phyloP scores from a whole-genome alignment of 2,797 vertebrate species.

The Tragopan temminckii region DNA sequence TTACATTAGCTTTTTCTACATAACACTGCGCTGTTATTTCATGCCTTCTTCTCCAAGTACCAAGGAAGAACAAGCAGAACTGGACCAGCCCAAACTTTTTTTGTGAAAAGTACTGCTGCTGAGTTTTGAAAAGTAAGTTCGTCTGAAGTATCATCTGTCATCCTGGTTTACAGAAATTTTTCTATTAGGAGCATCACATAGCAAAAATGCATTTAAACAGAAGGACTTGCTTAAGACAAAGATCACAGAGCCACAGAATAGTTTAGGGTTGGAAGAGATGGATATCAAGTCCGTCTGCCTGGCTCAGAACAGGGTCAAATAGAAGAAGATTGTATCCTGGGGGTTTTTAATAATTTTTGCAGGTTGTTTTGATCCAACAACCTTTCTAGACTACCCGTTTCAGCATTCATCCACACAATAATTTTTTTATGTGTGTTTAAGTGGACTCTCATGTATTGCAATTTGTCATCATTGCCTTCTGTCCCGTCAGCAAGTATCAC shows the following conservation, averaged over 20 bases:
- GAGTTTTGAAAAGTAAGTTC: neutral
- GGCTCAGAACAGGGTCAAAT: neutral
- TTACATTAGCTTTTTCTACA: neutral
- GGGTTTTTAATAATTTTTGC: neutral
- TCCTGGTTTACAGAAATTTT: neutral
- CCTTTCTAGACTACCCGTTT: neutral
- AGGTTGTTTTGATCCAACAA: neutral
- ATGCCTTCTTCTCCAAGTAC: neutral
- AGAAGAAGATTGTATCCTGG: neutral
- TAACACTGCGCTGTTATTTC: neutral
- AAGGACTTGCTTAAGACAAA: neutral
- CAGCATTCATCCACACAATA: neutral
- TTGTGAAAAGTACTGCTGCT: neutral
- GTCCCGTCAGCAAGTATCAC: neutral
- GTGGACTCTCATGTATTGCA: neutral
- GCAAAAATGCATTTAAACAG: neutral
- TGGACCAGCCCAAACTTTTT: neutral
- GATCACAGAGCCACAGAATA: neutral
- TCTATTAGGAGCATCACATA: neutral
- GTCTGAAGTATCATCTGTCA: neutral
- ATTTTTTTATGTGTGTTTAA: neutral
- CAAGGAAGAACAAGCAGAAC: neutral
- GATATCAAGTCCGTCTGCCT: neutral
- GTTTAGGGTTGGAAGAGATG: neutral
- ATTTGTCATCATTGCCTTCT: neutral